Conservation (phyloP, 2,888 invertebrate genomes). For the Baccha elongata region DNA sequence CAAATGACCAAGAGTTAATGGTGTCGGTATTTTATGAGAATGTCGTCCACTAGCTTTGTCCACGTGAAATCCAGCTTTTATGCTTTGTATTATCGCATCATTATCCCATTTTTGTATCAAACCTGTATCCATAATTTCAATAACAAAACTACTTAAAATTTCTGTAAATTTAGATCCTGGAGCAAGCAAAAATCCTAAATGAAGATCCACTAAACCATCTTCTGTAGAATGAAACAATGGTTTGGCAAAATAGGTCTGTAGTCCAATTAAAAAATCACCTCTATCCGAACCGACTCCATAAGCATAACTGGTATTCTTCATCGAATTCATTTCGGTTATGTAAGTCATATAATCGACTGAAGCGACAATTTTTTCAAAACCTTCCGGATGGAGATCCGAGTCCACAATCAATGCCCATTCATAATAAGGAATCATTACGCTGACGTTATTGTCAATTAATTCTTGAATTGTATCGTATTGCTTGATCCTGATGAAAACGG, state of each 20-base stretch:
- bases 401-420: conserved; percentile 12
- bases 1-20: conserved; percentile 1
- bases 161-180: conserved; percentile 7
- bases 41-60: background rate
- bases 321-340: conserved; percentile 11
- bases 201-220: conserved; percentile 12
- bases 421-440: conserved; percentile 27
- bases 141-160: conserved; percentile 9
- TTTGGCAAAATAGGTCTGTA: conserved; percentile 12
- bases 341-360: conserved; percentile 3
- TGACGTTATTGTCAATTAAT: conserved; percentile 43
- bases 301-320: conserved; percentile 29
- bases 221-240: conserved; percentile 1
- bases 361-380: conserved; percentile 9
- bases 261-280: conserved; percentile 15
- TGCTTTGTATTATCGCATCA: conserved; percentile 10
- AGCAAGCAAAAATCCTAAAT: conserved; percentile 8
- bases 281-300: conserved; percentile 25
- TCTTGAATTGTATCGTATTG: conserved; percentile 43
- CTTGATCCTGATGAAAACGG: conserved; percentile 39
- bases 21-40: background rate
- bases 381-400: background rate
- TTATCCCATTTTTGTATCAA: conserved; percentile 12
- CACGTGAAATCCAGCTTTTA: conserved; percentile 21
- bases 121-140: conserved; percentile 12